phyloP scores from a whole-genome alignment of 1,140 invertebrate species.

The Acromyrmex echinatior region DNA sequence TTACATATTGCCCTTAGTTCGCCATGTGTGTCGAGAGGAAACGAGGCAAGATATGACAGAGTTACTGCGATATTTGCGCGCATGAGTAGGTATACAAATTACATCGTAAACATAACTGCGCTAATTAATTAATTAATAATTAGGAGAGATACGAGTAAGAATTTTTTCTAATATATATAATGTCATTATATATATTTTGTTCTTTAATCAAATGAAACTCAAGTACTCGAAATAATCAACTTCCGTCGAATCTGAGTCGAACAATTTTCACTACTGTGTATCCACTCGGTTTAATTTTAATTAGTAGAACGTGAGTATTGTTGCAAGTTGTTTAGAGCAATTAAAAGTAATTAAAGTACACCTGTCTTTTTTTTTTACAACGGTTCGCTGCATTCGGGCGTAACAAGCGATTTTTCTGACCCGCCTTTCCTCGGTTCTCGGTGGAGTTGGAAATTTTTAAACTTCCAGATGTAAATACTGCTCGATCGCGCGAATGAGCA shows the following conservation, averaged over 20 bases:
- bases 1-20: constrained; percentile 3
- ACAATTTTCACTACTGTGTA: neutral
- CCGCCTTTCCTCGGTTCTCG: neutral
- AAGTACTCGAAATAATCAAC: neutral
- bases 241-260: neutral
- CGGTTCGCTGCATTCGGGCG: neutral
- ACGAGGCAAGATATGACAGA: neutral
- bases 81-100: neutral
- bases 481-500: constrained; percentile 51
- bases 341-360: constrained; percentile 60
- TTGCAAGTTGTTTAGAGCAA: constrained; percentile 37
- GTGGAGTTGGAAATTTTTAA: constrained; percentile 29
- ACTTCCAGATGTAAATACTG: constrained; percentile 38
- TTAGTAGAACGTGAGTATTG: constrained; percentile 28
- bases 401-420: constrained; percentile 21
- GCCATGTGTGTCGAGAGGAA: neutral
- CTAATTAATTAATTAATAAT: constrained; percentile 22
- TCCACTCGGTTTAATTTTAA: constrained; percentile 47
- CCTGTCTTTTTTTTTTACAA: neutral
- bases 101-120: neutral
- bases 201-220: neutral
- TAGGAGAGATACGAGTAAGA: neutral
- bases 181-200: neutral
- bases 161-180: neutral
- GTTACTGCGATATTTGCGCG: neutral